Conservation (phyloP, 1,140 invertebrate species). For the Eupeodes corollae region DNA sequence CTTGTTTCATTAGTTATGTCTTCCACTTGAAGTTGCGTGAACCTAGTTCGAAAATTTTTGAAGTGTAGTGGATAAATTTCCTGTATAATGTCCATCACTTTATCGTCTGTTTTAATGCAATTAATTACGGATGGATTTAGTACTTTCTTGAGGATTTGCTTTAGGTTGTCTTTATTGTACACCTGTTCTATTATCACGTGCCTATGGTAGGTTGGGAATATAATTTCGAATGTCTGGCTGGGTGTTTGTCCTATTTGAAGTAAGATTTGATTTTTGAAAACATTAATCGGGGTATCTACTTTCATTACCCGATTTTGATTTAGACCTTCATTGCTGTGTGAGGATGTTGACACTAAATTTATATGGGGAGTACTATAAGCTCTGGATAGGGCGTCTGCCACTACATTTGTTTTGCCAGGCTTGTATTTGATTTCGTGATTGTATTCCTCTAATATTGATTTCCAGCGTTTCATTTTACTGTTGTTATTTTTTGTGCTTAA, state of each 20-base stretch:
- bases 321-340: slow-evolving; percentile 1
- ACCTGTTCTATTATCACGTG: too few relatives aligned
- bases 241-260: background rate
- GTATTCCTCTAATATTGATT: slow-evolving; percentile 37
- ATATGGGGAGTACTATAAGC: background rate
- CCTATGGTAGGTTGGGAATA: too few relatives aligned
- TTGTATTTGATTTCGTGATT: slow-evolving; percentile 31
- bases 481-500: slow-evolving; percentile 35
- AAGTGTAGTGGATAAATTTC: slow-evolving; percentile 2
- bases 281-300: background rate
- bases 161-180: background rate
- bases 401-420: slow-evolving; percentile 25
- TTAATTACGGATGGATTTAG: background rate
- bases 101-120: background rate
- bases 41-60: slow-evolving; percentile 1
- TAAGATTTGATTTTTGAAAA: too few relatives aligned
- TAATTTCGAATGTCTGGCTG: background rate
- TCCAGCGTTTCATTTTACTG: slow-evolving; percentile 39
- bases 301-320: background rate
- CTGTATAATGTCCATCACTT: slow-evolving; percentile 1
- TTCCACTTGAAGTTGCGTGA: slow-evolving; percentile 1
- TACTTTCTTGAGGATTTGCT: background rate
- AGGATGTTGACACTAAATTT: background rate
- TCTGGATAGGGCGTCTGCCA: slow-evolving; percentile 23
- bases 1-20: background rate